phyloP scores from a whole-genome alignment of 2,888 invertebrate genomes.

The Linnaemya vulpina region DNA sequence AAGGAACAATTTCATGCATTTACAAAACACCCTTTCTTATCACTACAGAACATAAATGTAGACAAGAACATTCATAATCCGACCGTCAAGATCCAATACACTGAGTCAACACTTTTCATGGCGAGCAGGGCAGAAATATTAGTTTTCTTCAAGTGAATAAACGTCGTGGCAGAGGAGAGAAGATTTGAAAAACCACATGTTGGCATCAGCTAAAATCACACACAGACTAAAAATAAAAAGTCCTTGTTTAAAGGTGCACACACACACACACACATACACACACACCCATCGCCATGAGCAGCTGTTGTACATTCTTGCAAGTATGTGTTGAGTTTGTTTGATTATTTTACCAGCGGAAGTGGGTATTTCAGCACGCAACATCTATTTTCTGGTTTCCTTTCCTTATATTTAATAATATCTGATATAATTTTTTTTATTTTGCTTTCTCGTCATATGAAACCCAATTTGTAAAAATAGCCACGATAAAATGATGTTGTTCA shows the following conservation, averaged over 20 bases:
- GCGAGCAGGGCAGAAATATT: neutral
- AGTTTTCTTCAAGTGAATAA: neutral
- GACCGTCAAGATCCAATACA: neutral
- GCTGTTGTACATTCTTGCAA: neutral
- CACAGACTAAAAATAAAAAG: neutral
- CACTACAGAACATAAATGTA: constrained; percentile 25
- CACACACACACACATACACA: neutral
- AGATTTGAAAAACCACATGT: constrained; percentile 4
- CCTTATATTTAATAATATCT: constrained; percentile 39
- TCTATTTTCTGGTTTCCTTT: constrained; percentile 27
- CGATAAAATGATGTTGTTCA: constrained; percentile 38
- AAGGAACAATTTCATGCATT: neutral
- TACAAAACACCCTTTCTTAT: constrained; percentile 13
- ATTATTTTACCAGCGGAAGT: neutral
- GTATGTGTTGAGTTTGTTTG: neutral
- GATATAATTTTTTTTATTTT: neutral
- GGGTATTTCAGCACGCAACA: constrained; percentile 28
- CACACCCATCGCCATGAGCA: too few relatives aligned
- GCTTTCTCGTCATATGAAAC: constrained; percentile 15
- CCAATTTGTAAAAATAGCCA: constrained; percentile 58
- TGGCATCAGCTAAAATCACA: constrained; percentile 1
- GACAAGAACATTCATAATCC: constrained; percentile 13
- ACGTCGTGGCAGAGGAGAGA: neutral
- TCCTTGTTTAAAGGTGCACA: neutral
- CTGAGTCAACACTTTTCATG: neutral